Percentiles rank a stretch among this genome's conserved stretches.
Evolutionary conservation across 2,797 vertebrate genomes (phyloP).

Genomic region (Mormyrops boulengeri): DNA sequence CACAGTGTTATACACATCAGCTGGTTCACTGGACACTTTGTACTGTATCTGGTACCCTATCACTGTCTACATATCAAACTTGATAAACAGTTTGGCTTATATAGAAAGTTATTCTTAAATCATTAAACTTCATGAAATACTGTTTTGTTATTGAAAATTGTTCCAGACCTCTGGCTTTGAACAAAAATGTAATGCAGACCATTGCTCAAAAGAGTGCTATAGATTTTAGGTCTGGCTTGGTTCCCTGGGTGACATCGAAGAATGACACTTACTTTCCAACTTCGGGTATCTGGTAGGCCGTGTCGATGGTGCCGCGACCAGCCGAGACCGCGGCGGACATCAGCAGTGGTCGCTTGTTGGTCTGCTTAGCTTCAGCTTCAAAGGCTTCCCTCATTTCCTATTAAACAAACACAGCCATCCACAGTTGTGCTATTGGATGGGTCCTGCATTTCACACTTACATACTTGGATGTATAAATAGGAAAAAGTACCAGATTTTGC

Average conservation of each 20-base stretch:
- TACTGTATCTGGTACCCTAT: background rate
- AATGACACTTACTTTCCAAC: constrained; percentile 42
- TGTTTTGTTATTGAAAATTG: background rate
- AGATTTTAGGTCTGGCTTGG: background rate
- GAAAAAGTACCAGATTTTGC: background rate
- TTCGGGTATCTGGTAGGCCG: constrained; percentile 60
- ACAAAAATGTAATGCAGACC: background rate
- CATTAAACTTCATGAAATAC: background rate
- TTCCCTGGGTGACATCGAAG: background rate
- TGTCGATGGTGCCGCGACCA: constrained; percentile 53
- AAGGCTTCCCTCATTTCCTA: constrained; percentile 65
- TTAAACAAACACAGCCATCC: constrained; percentile 14
- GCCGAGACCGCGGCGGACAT: constrained; percentile 60
- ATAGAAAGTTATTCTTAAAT: background rate
- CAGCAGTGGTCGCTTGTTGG: constrained; percentile 57
- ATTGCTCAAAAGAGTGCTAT: background rate
- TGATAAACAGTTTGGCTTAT: background rate
- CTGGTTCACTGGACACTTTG: background rate
- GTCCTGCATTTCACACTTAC: background rate
- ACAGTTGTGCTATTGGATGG: background rate
- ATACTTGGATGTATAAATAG: background rate
- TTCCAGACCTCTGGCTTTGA: background rate
- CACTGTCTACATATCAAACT: background rate
- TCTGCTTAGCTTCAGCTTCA: constrained; percentile 60
- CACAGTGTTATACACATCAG: background rate